These are phyloP conservation scores for Xerus inauris DNA, from an alignment of 2,113 vertebrate species.

Conservation along the genomic window DNA sequence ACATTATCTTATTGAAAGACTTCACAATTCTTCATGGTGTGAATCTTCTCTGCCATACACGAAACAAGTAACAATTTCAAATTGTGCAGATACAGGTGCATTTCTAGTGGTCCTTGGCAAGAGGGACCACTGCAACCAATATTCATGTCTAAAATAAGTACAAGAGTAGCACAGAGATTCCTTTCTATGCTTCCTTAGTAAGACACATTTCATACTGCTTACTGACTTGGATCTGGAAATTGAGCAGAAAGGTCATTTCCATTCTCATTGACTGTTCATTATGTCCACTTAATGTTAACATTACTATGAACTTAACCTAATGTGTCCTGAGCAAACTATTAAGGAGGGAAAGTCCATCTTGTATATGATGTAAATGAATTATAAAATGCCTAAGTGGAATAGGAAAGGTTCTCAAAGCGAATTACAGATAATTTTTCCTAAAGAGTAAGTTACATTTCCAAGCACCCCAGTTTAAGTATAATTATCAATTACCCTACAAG, in stretches of 20 bases:
- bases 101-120: not conserved
- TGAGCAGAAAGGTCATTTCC: not conserved
- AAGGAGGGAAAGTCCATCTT: not conserved
- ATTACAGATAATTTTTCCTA: constrained; percentile 50
- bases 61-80: fast-evolving
- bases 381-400: constrained; percentile 38
- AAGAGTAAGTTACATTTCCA: constrained; percentile 57
- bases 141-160: not conserved
- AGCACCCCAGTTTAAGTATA: constrained; percentile 21
- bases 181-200: not conserved
- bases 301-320: not conserved
- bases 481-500: constrained; percentile 69
- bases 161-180: not conserved
- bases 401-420: not conserved
- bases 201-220: not conserved
- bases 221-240: not conserved
- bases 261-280: not conserved
- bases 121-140: not conserved
- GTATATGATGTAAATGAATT: not conserved
- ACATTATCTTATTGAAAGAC: not conserved
- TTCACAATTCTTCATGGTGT: fast-evolving
- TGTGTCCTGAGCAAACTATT: not conserved
- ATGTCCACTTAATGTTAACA: not conserved
- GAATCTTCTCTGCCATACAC: fast-evolving
- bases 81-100: not conserved